These are phyloP conservation scores for Dipodomys stephensi DNA, from an alignment of 2,113 vertebrate genomes.

Conservation along the genomic window DNA sequence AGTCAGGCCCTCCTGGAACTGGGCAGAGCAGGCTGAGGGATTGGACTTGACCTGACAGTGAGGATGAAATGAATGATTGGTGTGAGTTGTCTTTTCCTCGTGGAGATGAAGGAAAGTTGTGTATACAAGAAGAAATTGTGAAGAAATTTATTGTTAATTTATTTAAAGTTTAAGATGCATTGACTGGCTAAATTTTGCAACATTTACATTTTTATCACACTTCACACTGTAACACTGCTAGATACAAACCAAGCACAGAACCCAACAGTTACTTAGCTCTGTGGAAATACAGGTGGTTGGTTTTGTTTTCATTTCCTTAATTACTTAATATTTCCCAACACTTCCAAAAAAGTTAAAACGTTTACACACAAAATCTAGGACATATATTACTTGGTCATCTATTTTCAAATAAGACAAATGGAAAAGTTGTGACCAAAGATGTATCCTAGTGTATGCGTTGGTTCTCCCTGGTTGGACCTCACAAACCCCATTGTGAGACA, in stretches of 20 bases:
- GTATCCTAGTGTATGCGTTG: neutral
- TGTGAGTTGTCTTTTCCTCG: neutral
- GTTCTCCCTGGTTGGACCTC: neutral
- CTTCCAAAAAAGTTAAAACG: neutral
- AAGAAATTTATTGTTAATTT: neutral
- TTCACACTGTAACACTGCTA: neutral
- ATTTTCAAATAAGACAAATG: neutral
- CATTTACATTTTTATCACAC: neutral
- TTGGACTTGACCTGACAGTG: neutral
- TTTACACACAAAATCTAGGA: neutral
- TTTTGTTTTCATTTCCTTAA: conserved; percentile 3
- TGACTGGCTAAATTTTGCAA: neutral
- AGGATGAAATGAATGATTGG: neutral
- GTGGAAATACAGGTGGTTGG: neutral
- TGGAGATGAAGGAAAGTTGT: neutral
- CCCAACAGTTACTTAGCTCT: neutral
- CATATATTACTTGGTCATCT: neutral
- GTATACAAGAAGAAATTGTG: neutral
- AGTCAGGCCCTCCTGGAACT: neutral
- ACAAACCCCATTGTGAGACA: neutral
- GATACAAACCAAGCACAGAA: neutral
- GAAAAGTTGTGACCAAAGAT: neutral
- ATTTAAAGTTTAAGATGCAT: neutral
- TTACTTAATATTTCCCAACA: neutral
- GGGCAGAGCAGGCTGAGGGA: neutral